Base-by-base conservation (phyloP, 1,140 invertebrate species). In the Oncopeltus fasciatus region DNA sequence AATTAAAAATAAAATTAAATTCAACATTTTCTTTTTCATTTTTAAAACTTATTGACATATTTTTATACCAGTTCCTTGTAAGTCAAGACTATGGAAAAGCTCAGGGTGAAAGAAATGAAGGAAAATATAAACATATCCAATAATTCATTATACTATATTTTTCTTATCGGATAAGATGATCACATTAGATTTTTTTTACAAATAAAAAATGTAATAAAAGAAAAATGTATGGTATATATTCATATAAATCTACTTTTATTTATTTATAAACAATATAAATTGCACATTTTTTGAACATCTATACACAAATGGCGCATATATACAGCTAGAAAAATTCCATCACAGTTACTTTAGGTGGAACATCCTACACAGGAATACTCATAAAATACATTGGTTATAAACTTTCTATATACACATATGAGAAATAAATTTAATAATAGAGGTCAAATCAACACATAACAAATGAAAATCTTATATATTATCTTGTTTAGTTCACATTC, bases 311-410 rank as follows among this genome's bases (percentile, higher is more conserved):
- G 62, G 53, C 44, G 31, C 51, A 63, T 63, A 61, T 61, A 49
- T 63, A 63, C 62, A 63, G 62, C 62, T 59, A 59, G 29, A 47
- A 59, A 59, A 63, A 63, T 59, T 63, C 62, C 62, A 63, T 63
- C 62, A 63, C 62, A 63, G 62, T 63, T 63, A 44, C 33, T 57
- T 59, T 59, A 60, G 57, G 57, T 63, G 62, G 62, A 63, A 57
- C 49, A 24, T 53, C 49, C 49, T 53, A 53, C 49, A 53, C 49
- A 53, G 49, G 49, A 53, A 53, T 53, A 53, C 49, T 24, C 49
- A 53, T 53, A 53, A 24, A 53, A 53, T 53, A 53, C 49, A 53
- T 24, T 14, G 49, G 20, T 21, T 53, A 53, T 24, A 53, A 24
- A 57, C 18, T 57, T 29, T 12, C 56, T 57, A 57, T 38, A 18